Evolutionary conservation across 2,888 invertebrate genomes (phyloP).

Genomic region (Phengaris arion): DNA sequence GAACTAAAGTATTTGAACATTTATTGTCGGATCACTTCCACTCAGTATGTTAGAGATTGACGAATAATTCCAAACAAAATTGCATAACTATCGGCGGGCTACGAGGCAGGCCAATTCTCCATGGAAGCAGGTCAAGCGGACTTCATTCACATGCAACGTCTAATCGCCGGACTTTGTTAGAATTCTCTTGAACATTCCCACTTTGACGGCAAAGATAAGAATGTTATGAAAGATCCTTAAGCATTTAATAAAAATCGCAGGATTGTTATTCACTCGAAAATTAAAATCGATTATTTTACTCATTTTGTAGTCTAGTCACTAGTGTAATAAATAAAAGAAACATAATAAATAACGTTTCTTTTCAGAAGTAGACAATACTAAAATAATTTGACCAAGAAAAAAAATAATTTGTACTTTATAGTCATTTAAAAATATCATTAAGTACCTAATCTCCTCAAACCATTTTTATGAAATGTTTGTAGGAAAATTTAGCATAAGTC

Average conservation of each 20-base stretch:
- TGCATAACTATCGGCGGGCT: not conserved
- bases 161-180: conserved; percentile 23
- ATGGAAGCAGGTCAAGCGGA: conserved; percentile 35
- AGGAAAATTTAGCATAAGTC: no score
- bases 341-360: no score
- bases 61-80: conserved; percentile 15
- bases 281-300: not conserved
- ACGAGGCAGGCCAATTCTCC: conserved; percentile 29
- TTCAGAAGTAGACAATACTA: no score
- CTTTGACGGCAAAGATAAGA: conserved; percentile 21
- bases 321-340: no score
- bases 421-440: no score
- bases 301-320: no score
- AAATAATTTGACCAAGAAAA: no score
- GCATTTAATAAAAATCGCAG: conserved; percentile 13
- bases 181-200: conserved; percentile 22
- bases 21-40: no score
- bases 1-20: no score
- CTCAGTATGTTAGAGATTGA: not conserved
- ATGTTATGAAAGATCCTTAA: conserved; percentile 12
- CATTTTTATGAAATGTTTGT: no score
- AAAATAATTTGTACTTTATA: no score
- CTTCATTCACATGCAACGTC: conserved; percentile 33
- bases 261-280: not conserved
- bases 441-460: no score